Percentiles rank a stretch among this genome's conserved stretches.
Conservation (phyloP, 92 coral and sea anemone genomes). For the Epizoanthus illoricatus region DNA sequence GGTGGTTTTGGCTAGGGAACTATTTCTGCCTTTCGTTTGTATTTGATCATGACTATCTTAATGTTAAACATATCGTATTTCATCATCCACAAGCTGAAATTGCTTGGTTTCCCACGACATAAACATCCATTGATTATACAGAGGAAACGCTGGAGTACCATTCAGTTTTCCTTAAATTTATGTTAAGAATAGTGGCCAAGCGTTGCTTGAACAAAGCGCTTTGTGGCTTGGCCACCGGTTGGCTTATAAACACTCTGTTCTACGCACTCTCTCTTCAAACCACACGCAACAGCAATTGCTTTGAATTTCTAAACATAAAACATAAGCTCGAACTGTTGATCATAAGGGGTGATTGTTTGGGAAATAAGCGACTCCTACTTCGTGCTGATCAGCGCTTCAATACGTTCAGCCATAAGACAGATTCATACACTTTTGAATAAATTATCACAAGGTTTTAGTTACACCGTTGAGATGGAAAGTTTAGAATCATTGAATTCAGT, state of each 20-base stretch:
- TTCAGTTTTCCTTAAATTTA: conserved; percentile 34
- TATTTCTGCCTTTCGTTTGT: conserved; percentile 8
- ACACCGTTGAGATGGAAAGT: conserved; percentile 51
- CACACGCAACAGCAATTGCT: conserved; percentile 43
- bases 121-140: conserved; percentile 34
- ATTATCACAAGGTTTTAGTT: conserved; percentile 58
- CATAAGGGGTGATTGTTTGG: conserved; percentile 11
- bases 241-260: conserved; percentile 46
- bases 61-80: conserved; percentile 4
- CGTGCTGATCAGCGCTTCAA: background rate
- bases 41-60: background rate
- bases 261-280: conserved; percentile 47
- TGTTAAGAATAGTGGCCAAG: conserved; percentile 29
- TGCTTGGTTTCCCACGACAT: conserved; percentile 19
- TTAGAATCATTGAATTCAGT: conserved; percentile 31
- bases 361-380: background rate
- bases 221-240: conserved; percentile 82
- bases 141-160: conserved; percentile 7
- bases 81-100: conserved; percentile 22
- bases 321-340: conserved; percentile 21
- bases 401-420: conserved; percentile 24
- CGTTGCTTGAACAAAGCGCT: conserved; percentile 66
- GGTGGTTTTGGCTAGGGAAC: background rate
- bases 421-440: conserved; percentile 53
- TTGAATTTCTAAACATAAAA: conserved; percentile 33